phyloP scores from a whole-genome alignment of 2,888 invertebrate genomes.

The Epinotia demarniana region DNA sequence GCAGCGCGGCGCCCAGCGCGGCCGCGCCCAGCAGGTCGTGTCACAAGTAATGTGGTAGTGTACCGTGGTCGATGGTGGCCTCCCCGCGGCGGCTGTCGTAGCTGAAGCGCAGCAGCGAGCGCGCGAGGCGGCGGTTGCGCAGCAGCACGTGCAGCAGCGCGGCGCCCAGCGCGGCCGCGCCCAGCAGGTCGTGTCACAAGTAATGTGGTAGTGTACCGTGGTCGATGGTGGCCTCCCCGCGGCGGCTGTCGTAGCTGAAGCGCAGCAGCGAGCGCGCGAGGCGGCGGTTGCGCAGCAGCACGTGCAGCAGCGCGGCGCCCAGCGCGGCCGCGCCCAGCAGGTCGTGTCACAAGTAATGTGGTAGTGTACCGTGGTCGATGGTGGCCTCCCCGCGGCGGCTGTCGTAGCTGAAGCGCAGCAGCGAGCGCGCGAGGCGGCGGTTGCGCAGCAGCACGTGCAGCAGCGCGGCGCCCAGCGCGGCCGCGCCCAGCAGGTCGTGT shows the following conservation, averaged over 20 bases:
- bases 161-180: conserved; percentile 79
- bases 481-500: conserved; percentile 67
- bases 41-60: conserved; percentile 13
- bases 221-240: conserved; percentile 94
- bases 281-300: conserved; percentile 88
- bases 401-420: conserved; percentile 93
- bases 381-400: conserved; percentile 94
- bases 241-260: conserved; percentile 93
- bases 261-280: conserved; percentile 91
- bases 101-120: conserved; percentile 91
- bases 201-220: conserved; percentile 79
- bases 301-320: conserved; percentile 85
- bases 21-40: conserved; percentile 75
- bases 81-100: conserved; percentile 95
- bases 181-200: conserved; percentile 48
- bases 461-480: conserved; percentile 84
- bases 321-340: conserved; percentile 72
- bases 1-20: conserved; percentile 83
- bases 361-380: conserved; percentile 87
- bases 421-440: conserved; percentile 89
- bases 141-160: conserved; percentile 86
- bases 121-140: conserved; percentile 89
- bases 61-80: conserved; percentile 92
- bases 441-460: conserved; percentile 87
- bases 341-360: neutral